Conservation (phyloP, 1,140 invertebrate species). For the Oryctes rhinoceros region DNA sequence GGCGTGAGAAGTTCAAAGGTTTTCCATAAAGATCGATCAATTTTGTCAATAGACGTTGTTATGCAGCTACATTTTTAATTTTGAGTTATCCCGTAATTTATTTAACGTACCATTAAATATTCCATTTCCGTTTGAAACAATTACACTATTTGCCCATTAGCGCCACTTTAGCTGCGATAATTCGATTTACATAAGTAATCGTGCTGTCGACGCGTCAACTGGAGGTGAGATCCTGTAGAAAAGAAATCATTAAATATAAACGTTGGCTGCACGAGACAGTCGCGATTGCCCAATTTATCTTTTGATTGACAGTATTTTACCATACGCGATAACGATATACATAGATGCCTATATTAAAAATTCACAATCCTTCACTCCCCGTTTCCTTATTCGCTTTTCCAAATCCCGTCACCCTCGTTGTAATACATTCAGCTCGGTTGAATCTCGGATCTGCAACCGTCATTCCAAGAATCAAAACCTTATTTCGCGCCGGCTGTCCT, state of each 20-base stretch:
- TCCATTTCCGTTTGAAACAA: not conserved
- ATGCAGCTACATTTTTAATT: too few relatives aligned
- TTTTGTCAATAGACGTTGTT: too few relatives aligned
- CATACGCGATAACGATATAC: constrained; percentile 19
- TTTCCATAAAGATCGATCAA: too few relatives aligned
- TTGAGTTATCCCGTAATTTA: not conserved
- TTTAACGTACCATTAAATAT: not conserved
- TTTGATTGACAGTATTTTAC: constrained; percentile 25
- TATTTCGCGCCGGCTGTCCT: not conserved
- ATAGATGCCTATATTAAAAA: constrained; percentile 24
- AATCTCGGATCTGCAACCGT: not conserved
- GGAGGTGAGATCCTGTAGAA: not conserved
- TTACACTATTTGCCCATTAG: not conserved
- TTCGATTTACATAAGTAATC: constrained; percentile 21
- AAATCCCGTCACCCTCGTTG: not conserved
- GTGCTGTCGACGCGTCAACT: not conserved
- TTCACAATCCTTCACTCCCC: not conserved
- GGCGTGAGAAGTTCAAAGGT: too few relatives aligned
- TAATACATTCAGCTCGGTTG: not conserved
- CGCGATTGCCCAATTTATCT: not conserved
- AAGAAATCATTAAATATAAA: constrained; percentile 32
- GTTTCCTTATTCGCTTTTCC: not conserved
- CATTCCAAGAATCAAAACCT: constrained; percentile 29
- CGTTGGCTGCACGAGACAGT: not conserved
- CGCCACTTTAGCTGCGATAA: not conserved